phyloP scores from a whole-genome alignment of 2,888 invertebrate genomes.

The Arrhopalites spinosus region DNA sequence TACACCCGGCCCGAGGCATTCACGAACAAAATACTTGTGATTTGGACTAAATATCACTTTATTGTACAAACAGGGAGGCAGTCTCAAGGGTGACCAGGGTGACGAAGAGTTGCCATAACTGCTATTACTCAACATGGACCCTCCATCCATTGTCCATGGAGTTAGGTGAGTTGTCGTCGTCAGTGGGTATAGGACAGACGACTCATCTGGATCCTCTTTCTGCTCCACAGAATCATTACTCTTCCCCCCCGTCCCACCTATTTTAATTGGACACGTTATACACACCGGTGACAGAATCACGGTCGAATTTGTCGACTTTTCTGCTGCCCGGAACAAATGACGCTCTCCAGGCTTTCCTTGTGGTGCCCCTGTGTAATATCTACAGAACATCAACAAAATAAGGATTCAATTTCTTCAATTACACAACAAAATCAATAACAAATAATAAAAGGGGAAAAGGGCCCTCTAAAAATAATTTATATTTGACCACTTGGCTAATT shows the following conservation, averaged over 20 bases:
- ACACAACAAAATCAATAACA: not conserved
- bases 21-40: conserved; percentile 67
- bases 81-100: conserved; percentile 25
- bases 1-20: conserved; percentile 72
- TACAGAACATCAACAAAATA: conserved; percentile 59
- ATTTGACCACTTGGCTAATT: no score
- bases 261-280: conserved; percentile 59
- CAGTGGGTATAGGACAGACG: not conserved
- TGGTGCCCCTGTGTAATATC: conserved; percentile 81
- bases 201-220: conserved; percentile 16
- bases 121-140: not conserved
- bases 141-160: not conserved
- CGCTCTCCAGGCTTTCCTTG: conserved; percentile 77
- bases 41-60: conserved; percentile 57
- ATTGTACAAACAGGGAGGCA: conserved; percentile 53
- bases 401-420: not conserved
- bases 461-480: no score
- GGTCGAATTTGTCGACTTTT: conserved; percentile 60
- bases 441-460: not conserved
- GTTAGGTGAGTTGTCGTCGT: not conserved
- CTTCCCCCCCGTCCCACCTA: not conserved
- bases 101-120: not conserved
- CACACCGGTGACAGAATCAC: conserved; percentile 58
- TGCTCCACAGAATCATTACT: conserved; percentile 7
- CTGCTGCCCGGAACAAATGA: conserved; percentile 76